phyloP scores from a whole-genome alignment of 1,140 invertebrate species.

The Plutomurus gul region DNA sequence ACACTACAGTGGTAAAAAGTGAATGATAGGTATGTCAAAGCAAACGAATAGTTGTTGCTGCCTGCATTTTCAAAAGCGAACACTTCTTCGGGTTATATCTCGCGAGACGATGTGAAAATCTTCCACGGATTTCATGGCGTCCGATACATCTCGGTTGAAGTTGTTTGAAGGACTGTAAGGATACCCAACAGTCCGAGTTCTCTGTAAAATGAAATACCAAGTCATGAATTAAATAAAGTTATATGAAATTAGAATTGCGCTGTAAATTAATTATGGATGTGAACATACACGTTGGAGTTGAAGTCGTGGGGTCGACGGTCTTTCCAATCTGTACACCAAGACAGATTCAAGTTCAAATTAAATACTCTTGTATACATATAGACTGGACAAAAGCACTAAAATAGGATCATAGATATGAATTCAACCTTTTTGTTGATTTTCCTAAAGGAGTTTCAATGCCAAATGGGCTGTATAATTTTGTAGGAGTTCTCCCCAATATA shows the following conservation, averaged over 20 bases:
- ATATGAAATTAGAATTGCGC: too few species aligned
- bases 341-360: too few species aligned
- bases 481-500: constrained; percentile 66
- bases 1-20: too few species aligned
- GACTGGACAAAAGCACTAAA: too few species aligned
- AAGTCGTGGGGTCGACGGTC: too few species aligned
- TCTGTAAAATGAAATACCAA: neutral
- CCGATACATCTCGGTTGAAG: constrained; percentile 36
- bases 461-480: constrained; percentile 69
- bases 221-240: neutral
- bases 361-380: too few species aligned
- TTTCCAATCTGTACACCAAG: too few species aligned
- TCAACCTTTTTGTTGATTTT: neutral
- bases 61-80: constrained; percentile 27
- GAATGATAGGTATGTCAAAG: neutral
- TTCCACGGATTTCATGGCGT: constrained; percentile 10
- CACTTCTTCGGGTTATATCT: constrained; percentile 48
- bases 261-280: too few species aligned
- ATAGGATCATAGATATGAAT: too few species aligned
- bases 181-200: neutral
- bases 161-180: constrained; percentile 41
- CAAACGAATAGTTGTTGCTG: neutral
- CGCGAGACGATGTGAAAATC: constrained; percentile 44
- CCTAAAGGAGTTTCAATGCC: constrained; percentile 54
- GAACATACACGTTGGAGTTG: too few species aligned